Conservation (phyloP, 2,113 vertebrate species). For the Xiphophorus maculatus region DNA sequence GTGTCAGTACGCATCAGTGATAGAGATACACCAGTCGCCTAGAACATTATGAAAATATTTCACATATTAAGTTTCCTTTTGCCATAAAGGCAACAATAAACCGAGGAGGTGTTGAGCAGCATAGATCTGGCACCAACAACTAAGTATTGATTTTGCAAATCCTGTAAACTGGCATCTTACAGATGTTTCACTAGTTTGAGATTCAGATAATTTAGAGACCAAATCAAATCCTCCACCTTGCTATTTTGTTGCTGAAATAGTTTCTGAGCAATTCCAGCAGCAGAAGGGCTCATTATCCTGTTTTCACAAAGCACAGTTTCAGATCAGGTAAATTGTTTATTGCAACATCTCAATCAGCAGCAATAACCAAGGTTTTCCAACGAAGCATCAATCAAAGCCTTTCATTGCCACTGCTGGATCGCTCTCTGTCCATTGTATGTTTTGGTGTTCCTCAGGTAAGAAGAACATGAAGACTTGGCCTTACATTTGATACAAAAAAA, state of each 20-base stretch:
- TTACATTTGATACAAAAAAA: background rate
- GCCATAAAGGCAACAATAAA: background rate
- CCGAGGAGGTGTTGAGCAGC: background rate
- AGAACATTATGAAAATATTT: background rate
- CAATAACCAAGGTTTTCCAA: background rate
- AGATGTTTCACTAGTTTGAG: background rate
- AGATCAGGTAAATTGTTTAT: background rate
- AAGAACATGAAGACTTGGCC: background rate
- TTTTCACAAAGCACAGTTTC: background rate
- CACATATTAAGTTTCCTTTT: background rate
- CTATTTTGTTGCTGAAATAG: background rate
- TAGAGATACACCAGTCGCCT: background rate
- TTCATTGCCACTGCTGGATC: background rate
- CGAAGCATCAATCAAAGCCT: background rate
- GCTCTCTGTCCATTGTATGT: background rate
- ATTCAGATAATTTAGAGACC: background rate
- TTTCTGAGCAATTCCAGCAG: background rate
- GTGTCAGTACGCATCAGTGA: slow-evolving; percentile 8
- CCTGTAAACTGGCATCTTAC: background rate
- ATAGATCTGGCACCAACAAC: background rate
- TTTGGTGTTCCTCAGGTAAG: too few relatives aligned
- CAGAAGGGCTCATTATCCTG: background rate
- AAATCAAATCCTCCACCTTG: background rate
- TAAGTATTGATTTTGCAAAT: background rate
- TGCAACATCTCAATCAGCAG: background rate